Evolutionary conservation across 2,888 invertebrate species (phyloP).

Genomic region (Monochamus alternatus): DNA sequence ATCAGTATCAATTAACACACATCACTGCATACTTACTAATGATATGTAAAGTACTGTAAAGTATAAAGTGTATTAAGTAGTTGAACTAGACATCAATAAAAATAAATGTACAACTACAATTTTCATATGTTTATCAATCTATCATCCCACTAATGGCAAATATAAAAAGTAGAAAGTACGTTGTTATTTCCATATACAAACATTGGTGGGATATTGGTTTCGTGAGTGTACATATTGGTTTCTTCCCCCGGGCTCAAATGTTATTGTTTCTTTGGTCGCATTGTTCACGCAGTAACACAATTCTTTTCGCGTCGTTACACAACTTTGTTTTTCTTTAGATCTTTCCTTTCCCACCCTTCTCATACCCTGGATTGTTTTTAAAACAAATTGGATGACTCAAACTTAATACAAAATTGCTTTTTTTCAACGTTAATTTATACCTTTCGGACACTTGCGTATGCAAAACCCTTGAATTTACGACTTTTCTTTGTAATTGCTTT

Average conservation of each 20-base stretch:
- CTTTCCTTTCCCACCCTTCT: slow-evolving; percentile 44
- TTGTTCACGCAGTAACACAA: slow-evolving; percentile 55
- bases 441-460: slow-evolving; percentile 24
- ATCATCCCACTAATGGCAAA: not conserved
- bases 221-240: slow-evolving; percentile 32
- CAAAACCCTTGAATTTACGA: slow-evolving; percentile 25
- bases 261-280: slow-evolving; percentile 58
- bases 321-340: slow-evolving; percentile 46
- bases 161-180: not conserved
- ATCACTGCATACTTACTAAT: no score
- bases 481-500: slow-evolving; percentile 24
- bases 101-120: no score
- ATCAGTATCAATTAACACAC: no score
- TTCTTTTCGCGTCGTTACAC: slow-evolving; percentile 53
- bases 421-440: slow-evolving; percentile 19
- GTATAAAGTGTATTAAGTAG: no score
- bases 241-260: slow-evolving; percentile 27
- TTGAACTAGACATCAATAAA: no score
- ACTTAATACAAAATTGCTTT: slow-evolving; percentile 19
- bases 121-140: no score
- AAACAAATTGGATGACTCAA: slow-evolving; percentile 19
- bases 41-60: no score
- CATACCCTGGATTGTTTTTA: slow-evolving; percentile 15
- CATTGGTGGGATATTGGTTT: slow-evolving; percentile 32
- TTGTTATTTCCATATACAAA: slow-evolving; percentile 11